These are phyloP conservation scores for Cetonia aurata DNA, from an alignment of 2,888 invertebrate species.

Conservation along the genomic window DNA sequence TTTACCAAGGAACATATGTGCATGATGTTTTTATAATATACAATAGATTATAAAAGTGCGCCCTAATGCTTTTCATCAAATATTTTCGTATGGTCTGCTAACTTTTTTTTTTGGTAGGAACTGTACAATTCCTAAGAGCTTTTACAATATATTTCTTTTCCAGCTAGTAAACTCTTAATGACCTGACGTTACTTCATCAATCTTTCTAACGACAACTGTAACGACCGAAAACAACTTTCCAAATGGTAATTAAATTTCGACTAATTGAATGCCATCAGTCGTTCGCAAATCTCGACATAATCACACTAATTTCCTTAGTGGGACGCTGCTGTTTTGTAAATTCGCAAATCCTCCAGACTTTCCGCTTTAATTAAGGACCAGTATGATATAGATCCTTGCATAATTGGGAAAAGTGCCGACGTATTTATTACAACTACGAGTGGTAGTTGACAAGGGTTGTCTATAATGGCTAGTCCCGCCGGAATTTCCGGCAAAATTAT, in stretches of 20 bases:
- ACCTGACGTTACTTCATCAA: conserved; percentile 14
- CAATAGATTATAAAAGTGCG: too few relatives aligned
- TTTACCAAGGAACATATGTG: too few relatives aligned
- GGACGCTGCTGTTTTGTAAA: conserved; percentile 12
- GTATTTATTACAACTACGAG: conserved; percentile 19
- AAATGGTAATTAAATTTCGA: conserved; percentile 25
- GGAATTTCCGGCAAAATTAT: neutral
- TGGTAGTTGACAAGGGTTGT: conserved; percentile 17
- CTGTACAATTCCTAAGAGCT: neutral
- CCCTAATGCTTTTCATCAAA: too few relatives aligned
- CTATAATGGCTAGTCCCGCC: neutral
- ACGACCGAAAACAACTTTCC: conserved; percentile 16
- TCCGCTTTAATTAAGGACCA: conserved; percentile 18
- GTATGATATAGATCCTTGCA: neutral
- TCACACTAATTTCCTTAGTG: conserved; percentile 18
- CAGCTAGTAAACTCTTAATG: conserved; percentile 14
- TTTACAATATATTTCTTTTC: neutral
- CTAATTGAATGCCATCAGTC: conserved; percentile 19
- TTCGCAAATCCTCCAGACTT: conserved; percentile 13
- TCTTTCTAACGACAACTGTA: conserved; percentile 14
- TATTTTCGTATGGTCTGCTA: too few relatives aligned
- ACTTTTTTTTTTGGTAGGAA: too few relatives aligned
- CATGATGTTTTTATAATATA: too few relatives aligned
- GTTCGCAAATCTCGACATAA: conserved; percentile 9
- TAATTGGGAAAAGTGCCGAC: conserved; percentile 8